Evolutionary conservation across 1,140 invertebrate species (phyloP), one percentile per base, ranked within the genome.

Genomic region (Idris sp.): DNA sequence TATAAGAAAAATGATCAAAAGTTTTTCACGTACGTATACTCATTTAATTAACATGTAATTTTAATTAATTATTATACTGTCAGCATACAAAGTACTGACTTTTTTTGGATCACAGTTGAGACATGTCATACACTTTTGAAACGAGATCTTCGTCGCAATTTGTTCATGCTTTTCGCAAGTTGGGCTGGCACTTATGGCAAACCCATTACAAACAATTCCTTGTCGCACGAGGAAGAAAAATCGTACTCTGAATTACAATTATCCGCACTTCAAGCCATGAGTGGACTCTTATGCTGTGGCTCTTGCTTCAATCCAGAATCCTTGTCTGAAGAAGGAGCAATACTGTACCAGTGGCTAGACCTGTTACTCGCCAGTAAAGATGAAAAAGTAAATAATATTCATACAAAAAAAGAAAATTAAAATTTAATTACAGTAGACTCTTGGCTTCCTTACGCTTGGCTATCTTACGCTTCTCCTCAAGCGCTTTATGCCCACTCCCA

Each of bases 341-440:
- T 89, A 67, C 91, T 98, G 25, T 99, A 98, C 85, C 91, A 93
- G 35, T 99, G 97, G 97, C 87, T 99, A 28, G 96, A 98, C 84
- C 90, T 94, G 71, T 89, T 99, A 58, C 86, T 99, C 0, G 92
- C 93, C 19, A 97, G 96, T 26, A 91, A 92, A 79, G 94, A 98
- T 79, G 93, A 96, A 81, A 96, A 95, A 89, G 95, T 36, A 5
- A 15, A 15, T n/a, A n/a, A n/a, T n/a, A n/a, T n/a, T n/a, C n/a
- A n/a, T n/a, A n/a, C n/a, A n/a, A n/a, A n/a, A n/a, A n/a, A n/a
- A n/a, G n/a, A n/a, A n/a, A n/a, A n/a, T n/a, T n/a, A n/a, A n/a
- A n/a, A n/a, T n/a, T n/a, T n/a, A n/a, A n/a, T n/a, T n/a, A 44
- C 19, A 44, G 41, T 44, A 44, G 10, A 43, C 1, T 18, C 22